Percentiles rank a stretch among this genome's conserved stretches.
phyloP scores from a whole-genome alignment of 30 jellyfish, hydroid and myxozoan genomes.

The Cassiopea andromeda region DNA sequence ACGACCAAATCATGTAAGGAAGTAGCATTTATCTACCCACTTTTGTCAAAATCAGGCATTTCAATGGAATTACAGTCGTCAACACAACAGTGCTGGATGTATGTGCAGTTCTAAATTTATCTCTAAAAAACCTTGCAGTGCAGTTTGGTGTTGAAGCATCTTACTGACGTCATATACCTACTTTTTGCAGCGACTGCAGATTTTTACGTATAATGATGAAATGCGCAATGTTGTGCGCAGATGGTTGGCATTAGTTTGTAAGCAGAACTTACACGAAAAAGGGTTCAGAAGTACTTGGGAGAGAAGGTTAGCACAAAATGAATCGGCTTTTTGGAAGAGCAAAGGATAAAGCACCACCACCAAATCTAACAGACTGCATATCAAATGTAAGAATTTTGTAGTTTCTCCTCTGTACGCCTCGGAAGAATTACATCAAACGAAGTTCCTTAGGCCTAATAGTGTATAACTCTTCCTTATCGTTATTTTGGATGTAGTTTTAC shows the following conservation, averaged over 20 bases:
- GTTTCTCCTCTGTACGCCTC: neutral
- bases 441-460: neutral
- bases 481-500: too few species aligned
- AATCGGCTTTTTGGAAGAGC: constrained; percentile 94
- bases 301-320: constrained; percentile 41
- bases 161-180: neutral
- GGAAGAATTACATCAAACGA: neutral
- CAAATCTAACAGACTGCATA: constrained; percentile 88
- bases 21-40: too few species aligned
- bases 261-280: neutral
- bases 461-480: neutral
- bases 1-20: too few species aligned
- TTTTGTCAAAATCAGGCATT: too few species aligned
- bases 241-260: neutral
- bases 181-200: neutral
- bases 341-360: constrained; percentile 95
- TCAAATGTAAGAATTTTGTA: constrained; percentile 64
- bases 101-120: too few species aligned
- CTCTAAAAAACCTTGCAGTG: too few species aligned
- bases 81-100: too few species aligned
- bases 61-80: too few species aligned
- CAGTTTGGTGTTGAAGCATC: too few species aligned
- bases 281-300: neutral
- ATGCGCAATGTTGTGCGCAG: constrained; percentile 68
- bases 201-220: constrained; percentile 7